Conservation (phyloP, 2,888 invertebrate species). For the Cosmia pyralina region DNA sequence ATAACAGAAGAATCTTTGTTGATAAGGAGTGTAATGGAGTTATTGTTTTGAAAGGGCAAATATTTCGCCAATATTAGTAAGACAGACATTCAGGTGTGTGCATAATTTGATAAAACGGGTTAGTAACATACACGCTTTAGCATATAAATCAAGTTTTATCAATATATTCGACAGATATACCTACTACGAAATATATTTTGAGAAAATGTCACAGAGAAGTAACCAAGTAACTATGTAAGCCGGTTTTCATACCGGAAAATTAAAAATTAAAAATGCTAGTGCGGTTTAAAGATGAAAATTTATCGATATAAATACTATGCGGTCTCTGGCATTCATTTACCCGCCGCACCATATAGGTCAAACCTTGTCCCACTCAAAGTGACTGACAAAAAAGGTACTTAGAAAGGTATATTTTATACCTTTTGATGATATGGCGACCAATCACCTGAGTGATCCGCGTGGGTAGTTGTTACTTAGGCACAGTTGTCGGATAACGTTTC, state of each 20-base stretch:
- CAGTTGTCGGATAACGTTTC: conserved; percentile 6
- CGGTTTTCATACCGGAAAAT: neutral
- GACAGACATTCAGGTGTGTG: neutral
- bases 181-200: neutral
- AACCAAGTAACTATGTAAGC: neutral
- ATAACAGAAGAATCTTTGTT: conserved; percentile 24
- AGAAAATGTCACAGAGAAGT: neutral
- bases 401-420: conserved; percentile 12
- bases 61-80: neutral
- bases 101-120: neutral
- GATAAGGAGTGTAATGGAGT: conserved; percentile 5
- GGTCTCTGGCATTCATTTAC: conserved; percentile 17
- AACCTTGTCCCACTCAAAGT: conserved; percentile 22
- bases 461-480: conserved; percentile 33
- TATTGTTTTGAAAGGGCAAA: conserved; percentile 3
- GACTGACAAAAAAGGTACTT: conserved; percentile 29
- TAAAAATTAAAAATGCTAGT: neutral
- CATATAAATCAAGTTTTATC: neutral
- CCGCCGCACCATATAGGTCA: conserved; percentile 21
- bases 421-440: conserved; percentile 18
- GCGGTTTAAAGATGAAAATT: neutral
- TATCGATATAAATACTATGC: conserved; percentile 13
- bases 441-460: conserved; percentile 44
- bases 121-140: neutral
- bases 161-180: neutral